Evolutionary conservation across 2,113 vertebrate genomes (phyloP), one percentile per base, ranked within the genome.

Genomic region (Corythornis cristatus): DNA sequence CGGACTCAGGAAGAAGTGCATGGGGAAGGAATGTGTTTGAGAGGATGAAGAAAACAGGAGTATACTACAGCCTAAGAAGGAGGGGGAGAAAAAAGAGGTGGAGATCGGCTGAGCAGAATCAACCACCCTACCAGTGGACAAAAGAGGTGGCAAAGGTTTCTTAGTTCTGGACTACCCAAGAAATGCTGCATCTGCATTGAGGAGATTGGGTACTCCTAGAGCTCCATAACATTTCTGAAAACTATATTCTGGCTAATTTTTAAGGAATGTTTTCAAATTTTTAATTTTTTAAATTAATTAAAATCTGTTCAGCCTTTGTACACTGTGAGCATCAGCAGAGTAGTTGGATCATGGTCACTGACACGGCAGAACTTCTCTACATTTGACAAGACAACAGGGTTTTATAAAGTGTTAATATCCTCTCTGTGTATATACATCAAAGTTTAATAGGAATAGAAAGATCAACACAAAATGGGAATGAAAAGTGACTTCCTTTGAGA

Each of bases 121-220:
- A 73, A 23, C 31, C 28, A 29, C 15, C 0, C 0, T 11, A 0
- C 51, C 35, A 43, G 54, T 29, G 35, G 22, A 22, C 46, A 58
- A 35, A 71, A 78, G n/a, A 79, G 42, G n/a, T 35, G 33, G 15
- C 21, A 42, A 29, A 72, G 12, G 1, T 70, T 88, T 78, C 62
- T 72, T 17, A 9, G 12, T 73, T 61, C 80, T 74, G n/a, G 42
- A 43, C 21, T 66, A 1, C 48, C 31, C 79, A 43, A 82, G 57
- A 48, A 75, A 65, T 3, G 2, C 37, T 89, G 11, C 28, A 8
- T 46, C 25, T 83, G 53, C 67, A 7, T 79, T 89, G 20, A 60
- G 37, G 35, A 68, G 26, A 37, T 72, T 71, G 40, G 13, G 7
- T 40, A 40, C 75, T 83, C 18, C 31, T 75, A 42, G 40, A 82